These are phyloP conservation scores for Capreolus pygargus DNA, from an alignment of 2,113 vertebrate species.

Conservation along the genomic window DNA sequence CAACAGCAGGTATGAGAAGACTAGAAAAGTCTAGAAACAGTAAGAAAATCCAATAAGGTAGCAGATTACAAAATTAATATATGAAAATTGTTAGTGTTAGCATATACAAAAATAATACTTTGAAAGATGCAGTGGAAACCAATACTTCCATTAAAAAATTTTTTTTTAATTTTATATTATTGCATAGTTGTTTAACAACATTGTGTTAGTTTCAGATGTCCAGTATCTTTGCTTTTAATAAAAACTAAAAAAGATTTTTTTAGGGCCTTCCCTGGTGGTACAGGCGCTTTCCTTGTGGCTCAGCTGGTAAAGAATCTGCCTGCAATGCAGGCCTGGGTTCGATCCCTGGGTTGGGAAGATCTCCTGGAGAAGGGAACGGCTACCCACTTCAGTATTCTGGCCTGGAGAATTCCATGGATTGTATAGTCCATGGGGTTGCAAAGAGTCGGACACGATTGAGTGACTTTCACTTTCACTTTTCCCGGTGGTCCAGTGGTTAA, in stretches of 20 bases:
- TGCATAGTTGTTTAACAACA: not conserved
- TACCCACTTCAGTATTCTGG: not conserved
- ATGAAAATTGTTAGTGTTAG: not conserved
- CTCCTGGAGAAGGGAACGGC: not conserved
- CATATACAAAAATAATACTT: not conserved
- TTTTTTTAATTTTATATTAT: not conserved
- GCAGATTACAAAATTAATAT: not conserved
- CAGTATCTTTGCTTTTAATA: not conserved
- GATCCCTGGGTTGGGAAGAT: not conserved
- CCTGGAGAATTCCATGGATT: not conserved
- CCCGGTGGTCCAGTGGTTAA: not conserved
- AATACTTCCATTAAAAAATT: not conserved
- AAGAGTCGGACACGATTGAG: rapidly evolving
- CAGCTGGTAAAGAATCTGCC: not conserved
- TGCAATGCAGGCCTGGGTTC: not conserved
- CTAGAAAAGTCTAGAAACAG: not conserved
- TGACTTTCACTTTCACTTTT: not conserved
- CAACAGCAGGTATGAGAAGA: not conserved
- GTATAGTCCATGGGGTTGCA: not conserved
- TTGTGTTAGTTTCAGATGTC: not conserved
- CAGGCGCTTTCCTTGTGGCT: not conserved
- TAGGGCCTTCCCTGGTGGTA: not conserved
- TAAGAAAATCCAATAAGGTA: not conserved
- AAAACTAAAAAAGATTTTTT: not conserved
- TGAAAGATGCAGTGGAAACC: not conserved